A percentile compares a stretch with the other conserved stretches of the same genome.
phyloP scores from a whole-genome alignment of 2,113 vertebrate genomes.

The Alethe castanea region DNA sequence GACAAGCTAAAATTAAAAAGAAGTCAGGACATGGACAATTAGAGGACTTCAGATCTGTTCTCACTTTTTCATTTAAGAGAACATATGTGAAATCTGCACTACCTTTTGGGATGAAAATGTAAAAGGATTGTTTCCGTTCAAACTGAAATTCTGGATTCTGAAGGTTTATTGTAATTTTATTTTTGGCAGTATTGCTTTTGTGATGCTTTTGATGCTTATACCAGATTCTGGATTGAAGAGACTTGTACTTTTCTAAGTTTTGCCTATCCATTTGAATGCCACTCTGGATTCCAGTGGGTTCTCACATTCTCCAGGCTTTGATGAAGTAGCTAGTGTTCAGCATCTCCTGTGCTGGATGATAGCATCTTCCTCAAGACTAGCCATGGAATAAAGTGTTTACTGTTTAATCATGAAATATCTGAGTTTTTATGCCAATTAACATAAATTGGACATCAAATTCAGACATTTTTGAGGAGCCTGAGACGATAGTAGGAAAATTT shows the following conservation, averaged over 20 bases:
- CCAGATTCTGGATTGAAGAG: not conserved
- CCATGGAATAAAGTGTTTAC: not conserved
- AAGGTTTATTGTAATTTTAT: not conserved
- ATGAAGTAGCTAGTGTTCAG: not conserved
- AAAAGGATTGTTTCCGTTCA: not conserved
- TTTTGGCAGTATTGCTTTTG: not conserved
- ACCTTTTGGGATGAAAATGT: not conserved
- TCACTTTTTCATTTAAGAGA: not conserved
- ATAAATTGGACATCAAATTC: not conserved
- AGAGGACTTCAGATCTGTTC: not conserved
- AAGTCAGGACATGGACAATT: not conserved
- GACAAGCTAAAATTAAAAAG: not conserved
- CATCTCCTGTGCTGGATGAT: not conserved
- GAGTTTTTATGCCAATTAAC: not conserved
- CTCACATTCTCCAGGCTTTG: not conserved
- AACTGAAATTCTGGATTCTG: not conserved
- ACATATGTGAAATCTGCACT: not conserved
- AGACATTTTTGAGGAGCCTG: not conserved
- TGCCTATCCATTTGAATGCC: not conserved
- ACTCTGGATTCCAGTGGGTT: not conserved
- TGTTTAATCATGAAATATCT: not conserved
- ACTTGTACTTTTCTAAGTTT: not conserved
- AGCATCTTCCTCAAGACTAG: not conserved
- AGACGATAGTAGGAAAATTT: not conserved
- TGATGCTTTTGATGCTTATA: not conserved